Conservation (phyloP, 2,888 invertebrate genomes). For the Caenorhabditis afra region DNA sequence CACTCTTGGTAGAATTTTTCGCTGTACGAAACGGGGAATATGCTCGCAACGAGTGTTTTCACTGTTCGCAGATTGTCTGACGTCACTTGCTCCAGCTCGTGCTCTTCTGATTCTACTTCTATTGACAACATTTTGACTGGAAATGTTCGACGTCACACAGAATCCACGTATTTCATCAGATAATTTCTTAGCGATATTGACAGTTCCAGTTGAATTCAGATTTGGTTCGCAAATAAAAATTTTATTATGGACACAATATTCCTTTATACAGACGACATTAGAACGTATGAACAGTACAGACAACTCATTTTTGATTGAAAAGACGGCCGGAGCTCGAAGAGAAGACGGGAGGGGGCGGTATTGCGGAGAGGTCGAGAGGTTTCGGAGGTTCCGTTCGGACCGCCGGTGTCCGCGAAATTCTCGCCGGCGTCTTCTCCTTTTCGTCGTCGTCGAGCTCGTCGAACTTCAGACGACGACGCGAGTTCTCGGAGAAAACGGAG, state of each 20-base stretch:
- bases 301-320: slow-evolving; percentile 32
- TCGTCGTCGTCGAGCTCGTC: slow-evolving; percentile 48
- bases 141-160: neutral
- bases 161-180: neutral
- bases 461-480: slow-evolving; percentile 19
- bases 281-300: neutral
- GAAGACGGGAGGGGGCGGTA: slow-evolving; percentile 46
- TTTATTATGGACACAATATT: neutral
- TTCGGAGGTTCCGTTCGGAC: slow-evolving; percentile 6
- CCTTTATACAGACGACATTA: slow-evolving; percentile 28
- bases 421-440: slow-evolving; percentile 16
- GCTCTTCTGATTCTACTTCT: neutral
- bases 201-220: no score
- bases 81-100: slow-evolving; percentile 37
- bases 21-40: slow-evolving; percentile 58
- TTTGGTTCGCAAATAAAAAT: no score
- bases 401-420: neutral
- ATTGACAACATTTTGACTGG: neutral
- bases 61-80: slow-evolving; percentile 27
- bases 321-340: slow-evolving; percentile 19
- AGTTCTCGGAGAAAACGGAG: slow-evolving; percentile 4
- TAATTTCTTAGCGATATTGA: no score
- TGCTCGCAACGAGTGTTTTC: slow-evolving; percentile 28
- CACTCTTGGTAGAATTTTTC: slow-evolving; percentile 55
- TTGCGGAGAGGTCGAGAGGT: slow-evolving; percentile 18